These are phyloP conservation scores for Tyria jacobaeae DNA, from an alignment of 2,888 invertebrate species.

Conservation along the genomic window DNA sequence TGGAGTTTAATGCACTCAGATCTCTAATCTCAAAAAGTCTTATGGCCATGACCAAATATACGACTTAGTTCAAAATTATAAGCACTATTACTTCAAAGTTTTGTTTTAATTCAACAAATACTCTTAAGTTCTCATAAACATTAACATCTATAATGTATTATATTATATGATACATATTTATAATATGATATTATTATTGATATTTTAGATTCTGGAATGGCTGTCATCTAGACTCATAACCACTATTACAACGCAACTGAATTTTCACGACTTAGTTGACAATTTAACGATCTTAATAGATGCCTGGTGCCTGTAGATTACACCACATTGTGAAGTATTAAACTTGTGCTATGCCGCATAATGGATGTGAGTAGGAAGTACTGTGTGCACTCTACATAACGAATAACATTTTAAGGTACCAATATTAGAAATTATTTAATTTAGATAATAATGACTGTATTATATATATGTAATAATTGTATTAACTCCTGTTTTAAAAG, in stretches of 20 bases:
- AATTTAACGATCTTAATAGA: slow-evolving; percentile 1
- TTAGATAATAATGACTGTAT: no score
- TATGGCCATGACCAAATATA: no score
- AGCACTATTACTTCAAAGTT: no score
- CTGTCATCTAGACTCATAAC: background rate
- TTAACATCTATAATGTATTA: background rate
- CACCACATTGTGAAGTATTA: background rate
- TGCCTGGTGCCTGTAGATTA: background rate
- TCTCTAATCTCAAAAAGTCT: no score
- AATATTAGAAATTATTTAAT: no score
- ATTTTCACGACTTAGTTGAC: background rate
- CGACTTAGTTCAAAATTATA: no score
- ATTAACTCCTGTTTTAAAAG: no score
- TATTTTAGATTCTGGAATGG: background rate
- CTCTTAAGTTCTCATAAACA: background rate
- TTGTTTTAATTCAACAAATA: no score
- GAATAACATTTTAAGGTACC: no score
- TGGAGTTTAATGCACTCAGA: no score
- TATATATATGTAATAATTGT: no score
- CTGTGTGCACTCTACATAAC: background rate
- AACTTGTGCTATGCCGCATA: background rate
- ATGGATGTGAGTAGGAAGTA: background rate
- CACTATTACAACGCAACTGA: background rate
- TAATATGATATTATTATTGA: background rate
- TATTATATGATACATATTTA: background rate